These are phyloP conservation scores for Cataglyphis altisquamis DNA, from an alignment of 2,888 invertebrate genomes.

Conservation along the genomic window DNA sequence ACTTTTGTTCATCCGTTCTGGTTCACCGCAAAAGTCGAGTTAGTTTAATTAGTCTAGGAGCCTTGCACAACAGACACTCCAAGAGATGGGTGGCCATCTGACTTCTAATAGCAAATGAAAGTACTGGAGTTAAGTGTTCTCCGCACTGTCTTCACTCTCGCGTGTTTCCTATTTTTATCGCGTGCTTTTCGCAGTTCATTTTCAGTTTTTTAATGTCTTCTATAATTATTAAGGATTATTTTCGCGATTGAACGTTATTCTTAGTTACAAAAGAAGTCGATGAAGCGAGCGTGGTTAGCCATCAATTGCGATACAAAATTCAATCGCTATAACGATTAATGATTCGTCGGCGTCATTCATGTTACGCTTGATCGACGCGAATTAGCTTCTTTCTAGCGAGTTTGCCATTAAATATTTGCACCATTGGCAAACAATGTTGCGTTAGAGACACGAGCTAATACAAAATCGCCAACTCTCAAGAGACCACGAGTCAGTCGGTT, in stretches of 20 bases:
- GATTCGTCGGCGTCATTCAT: constrained; percentile 33
- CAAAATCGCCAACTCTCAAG: constrained; percentile 67
- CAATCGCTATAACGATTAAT: constrained; percentile 25
- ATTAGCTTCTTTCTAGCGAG: constrained; percentile 48
- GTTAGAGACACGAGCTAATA: constrained; percentile 42
- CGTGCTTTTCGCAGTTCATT: not conserved
- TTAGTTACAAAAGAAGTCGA: not conserved
- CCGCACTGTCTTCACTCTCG: constrained; percentile 9
- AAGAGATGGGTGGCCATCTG: constrained; percentile 19
- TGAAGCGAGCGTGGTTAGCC: not conserved
- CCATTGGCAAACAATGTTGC: constrained; percentile 29
- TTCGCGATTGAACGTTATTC: constrained; percentile 61
- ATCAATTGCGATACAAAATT: constrained; percentile 46
- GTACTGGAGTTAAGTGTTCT: constrained; percentile 41
- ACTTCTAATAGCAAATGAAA: constrained; percentile 59
- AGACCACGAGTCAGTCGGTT: constrained; percentile 58
- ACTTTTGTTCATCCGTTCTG: constrained; percentile 31
- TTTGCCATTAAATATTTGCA: constrained; percentile 46
- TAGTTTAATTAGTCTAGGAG: constrained; percentile 63
- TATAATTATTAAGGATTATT: constrained; percentile 71
- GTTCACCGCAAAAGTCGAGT: constrained; percentile 51
- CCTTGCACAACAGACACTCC: constrained; percentile 32
- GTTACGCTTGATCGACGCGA: constrained; percentile 45
- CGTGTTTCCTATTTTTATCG: constrained; percentile 4
- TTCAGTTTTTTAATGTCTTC: constrained; percentile 36